Conservation (phyloP, 2,888 invertebrate species). For the Eupsilia transversa region DNA sequence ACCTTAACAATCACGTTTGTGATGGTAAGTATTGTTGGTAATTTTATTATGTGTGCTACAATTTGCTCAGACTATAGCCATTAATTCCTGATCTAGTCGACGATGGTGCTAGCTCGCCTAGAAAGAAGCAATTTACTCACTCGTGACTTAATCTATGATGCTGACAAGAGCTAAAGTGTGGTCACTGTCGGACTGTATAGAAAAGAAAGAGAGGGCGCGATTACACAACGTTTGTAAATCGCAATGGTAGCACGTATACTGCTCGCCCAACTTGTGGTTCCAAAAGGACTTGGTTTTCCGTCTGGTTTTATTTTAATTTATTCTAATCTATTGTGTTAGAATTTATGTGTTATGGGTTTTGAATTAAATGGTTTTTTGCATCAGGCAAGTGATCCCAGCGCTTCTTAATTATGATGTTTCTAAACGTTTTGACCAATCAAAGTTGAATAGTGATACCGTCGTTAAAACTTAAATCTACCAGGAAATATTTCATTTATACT, state of each 20-base stretch:
- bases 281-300: neutral
- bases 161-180: no score
- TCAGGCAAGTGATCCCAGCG: neutral
- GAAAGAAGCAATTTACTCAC: neutral
- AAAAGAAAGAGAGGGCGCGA: no score
- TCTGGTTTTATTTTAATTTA: neutral
- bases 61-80: neutral
- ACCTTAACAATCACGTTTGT: slow-evolving; percentile 87
- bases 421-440: neutral
- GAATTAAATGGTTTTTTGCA: neutral
- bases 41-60: neutral
- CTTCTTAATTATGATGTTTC: neutral
- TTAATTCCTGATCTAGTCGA: neutral
- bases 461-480: neutral
- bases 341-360: neutral
- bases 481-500: neutral
- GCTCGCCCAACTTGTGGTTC: neutral
- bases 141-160: no score
- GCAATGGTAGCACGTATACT: no score
- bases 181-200: no score
- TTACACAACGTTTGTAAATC: no score
- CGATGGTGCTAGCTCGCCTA: neutral
- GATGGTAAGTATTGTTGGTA: slow-evolving; percentile 78
- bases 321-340: neutral
- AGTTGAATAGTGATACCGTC: neutral